These are phyloP conservation scores for Channa striata DNA, from an alignment of 2,797 vertebrate genomes.

Conservation along the genomic window DNA sequence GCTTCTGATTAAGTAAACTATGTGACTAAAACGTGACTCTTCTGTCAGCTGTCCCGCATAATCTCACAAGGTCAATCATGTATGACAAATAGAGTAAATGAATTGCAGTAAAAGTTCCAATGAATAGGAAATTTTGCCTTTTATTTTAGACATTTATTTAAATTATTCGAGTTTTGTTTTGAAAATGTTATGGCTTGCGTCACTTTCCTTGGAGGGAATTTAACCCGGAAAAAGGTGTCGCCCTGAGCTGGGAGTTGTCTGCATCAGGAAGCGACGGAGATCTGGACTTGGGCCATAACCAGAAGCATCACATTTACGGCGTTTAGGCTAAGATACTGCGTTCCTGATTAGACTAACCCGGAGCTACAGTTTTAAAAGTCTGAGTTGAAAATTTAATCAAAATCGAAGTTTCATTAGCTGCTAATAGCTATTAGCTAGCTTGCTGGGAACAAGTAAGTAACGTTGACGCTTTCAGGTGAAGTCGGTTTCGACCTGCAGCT, in stretches of 20 bases:
- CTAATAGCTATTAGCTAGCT: constrained; percentile 24
- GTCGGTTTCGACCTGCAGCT: constrained; percentile 19
- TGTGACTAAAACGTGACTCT: too few relatives aligned
- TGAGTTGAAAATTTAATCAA: not conserved
- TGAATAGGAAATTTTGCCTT: too few relatives aligned
- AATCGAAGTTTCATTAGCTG: constrained; percentile 11
- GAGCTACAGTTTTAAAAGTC: constrained; percentile 8
- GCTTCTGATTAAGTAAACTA: too few relatives aligned
- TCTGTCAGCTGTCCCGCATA: too few relatives aligned
- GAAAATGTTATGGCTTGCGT: not conserved
- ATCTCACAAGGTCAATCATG: too few relatives aligned
- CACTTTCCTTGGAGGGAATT: constrained; percentile 56
- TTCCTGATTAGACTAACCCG: not conserved
- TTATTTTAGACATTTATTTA: too few relatives aligned
- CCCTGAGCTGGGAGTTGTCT: constrained; percentile 52
- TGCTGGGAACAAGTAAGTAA: constrained; percentile 36
- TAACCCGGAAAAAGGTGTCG: constrained; percentile 66
- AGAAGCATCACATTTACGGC: not conserved
- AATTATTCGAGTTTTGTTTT: not conserved
- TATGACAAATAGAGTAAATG: too few relatives aligned
- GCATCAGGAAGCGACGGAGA: constrained; percentile 20
- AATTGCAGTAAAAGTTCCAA: too few relatives aligned
- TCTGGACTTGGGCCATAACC: not conserved
- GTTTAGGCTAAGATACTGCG: not conserved
- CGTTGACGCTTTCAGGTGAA: constrained; percentile 36